Conservation (phyloP, 2,888 invertebrate genomes). For the Coelinius sp. region DNA sequence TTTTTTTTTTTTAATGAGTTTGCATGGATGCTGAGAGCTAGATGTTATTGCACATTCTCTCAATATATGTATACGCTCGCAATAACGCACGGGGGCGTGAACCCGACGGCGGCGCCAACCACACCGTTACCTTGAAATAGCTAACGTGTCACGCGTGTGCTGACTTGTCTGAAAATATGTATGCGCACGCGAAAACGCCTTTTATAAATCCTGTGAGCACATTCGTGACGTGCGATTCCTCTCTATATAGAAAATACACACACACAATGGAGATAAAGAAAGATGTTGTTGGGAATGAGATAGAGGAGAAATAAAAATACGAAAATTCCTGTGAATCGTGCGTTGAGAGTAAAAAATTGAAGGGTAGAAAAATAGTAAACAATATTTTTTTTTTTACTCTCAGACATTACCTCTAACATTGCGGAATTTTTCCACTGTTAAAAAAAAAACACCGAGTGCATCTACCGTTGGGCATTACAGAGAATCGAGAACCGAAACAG, state of each 20-base stretch:
- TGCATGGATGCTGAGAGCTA: background rate
- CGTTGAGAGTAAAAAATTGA: background rate
- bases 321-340: background rate
- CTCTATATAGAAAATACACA: background rate
- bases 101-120: slow-evolving; percentile 33
- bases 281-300: background rate
- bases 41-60: background rate
- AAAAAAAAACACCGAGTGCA: background rate
- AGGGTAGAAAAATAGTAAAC: background rate
- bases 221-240: slow-evolving; percentile 8
- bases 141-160: slow-evolving; percentile 49
- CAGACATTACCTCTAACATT: background rate
- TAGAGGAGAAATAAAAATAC: background rate
- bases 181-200: slow-evolving; percentile 1
- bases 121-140: slow-evolving; percentile 55
- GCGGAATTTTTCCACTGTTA: slow-evolving; percentile 2
- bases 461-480: slow-evolving; percentile 16
- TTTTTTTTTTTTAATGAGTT: background rate
- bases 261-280: slow-evolving; percentile 2
- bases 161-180: slow-evolving; percentile 19
- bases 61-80: slow-evolving; percentile 5
- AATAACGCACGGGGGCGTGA: slow-evolving; percentile 38
- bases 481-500: slow-evolving; percentile 16
- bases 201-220: background rate
- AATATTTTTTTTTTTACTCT: slow-evolving; percentile 1